These are phyloP conservation scores for Pristionchus maxplancki DNA, from an alignment of 2,888 invertebrate species.

Conservation along the genomic window DNA sequence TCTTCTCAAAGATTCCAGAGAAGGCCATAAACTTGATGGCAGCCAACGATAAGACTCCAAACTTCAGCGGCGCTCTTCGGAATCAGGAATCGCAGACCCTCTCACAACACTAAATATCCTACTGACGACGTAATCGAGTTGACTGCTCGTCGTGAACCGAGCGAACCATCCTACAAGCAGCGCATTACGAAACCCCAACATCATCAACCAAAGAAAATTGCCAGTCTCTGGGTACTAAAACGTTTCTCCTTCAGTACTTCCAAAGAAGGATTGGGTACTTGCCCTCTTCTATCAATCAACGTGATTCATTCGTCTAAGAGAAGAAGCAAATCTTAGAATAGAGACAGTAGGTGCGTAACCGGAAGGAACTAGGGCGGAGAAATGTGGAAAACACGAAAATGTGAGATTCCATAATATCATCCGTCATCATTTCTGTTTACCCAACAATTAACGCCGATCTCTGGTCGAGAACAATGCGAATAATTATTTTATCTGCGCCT, in stretches of 20 bases:
- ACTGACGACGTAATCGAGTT: background rate
- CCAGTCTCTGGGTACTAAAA: background rate
- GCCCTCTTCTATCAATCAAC: background rate
- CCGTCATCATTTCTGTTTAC: background rate
- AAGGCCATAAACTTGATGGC: background rate
- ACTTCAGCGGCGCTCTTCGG: background rate
- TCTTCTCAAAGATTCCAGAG: background rate
- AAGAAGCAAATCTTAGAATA: background rate
- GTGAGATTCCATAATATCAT: background rate
- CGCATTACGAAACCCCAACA: background rate
- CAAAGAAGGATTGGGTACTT: background rate
- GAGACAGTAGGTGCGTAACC: background rate
- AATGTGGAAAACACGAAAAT: background rate
- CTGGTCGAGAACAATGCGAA: background rate
- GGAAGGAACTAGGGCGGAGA: background rate
- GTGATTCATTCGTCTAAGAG: background rate
- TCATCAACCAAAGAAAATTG: background rate
- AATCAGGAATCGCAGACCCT: background rate
- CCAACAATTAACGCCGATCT: background rate
- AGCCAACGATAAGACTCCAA: background rate
- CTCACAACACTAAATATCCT: background rate
- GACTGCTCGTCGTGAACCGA: background rate
- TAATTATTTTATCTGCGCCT: background rate
- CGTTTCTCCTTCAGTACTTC: background rate
- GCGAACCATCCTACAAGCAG: background rate